Evolutionary conservation across 2,888 invertebrate genomes (phyloP), one percentile per base, ranked within the genome.

Genomic region (Coelinius sp.): DNA sequence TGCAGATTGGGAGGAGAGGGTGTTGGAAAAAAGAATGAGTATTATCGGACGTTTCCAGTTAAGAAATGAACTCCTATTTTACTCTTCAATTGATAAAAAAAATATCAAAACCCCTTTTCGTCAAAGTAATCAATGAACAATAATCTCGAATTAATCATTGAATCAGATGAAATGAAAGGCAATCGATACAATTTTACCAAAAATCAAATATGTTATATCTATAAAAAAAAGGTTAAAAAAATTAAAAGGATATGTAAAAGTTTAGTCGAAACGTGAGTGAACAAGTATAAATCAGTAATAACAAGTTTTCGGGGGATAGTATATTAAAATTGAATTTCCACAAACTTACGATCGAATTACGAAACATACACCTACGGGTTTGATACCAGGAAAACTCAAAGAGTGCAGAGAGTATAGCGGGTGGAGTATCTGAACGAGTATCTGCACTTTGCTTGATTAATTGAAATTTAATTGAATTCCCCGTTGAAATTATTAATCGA

Each of bases 381-480:
- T 53, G 24, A 53, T 53, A 53, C n/a, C 20, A 22, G 53, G 53
- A 53, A 53, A 25, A 53, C 25, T 25, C 53, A 24, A 53, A 25
- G 25, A 25, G n/a, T 12, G 7, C 25, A 24, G 25, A 74, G 74
- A n/a, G n/a, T n/a, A n/a, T 70, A 41, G 70, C 62, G 46, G 49
- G 69, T 44, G 22, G 68, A 53, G 71, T 71, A n/a, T n/a, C n/a
- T n/a, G 72, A 64, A 53, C 53, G 66, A 64, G 74, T 25, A 49
- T 56, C 68, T 44, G 64, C 63, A 52, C 70, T 53, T 72, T 73
- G 73, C 70, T 75, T 82, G 83, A 85, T 85, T 85, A 84, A 85
- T 85, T 81, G 84, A 81, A 84, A 82, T 83, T 82, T 84, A 85
- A 85, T 85, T 84, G 80, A 81, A 82, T 83, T 81, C 79, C 77